Evolutionary conservation across 2,888 invertebrate species (phyloP).

Genomic region (Aethes cnicana): DNA sequence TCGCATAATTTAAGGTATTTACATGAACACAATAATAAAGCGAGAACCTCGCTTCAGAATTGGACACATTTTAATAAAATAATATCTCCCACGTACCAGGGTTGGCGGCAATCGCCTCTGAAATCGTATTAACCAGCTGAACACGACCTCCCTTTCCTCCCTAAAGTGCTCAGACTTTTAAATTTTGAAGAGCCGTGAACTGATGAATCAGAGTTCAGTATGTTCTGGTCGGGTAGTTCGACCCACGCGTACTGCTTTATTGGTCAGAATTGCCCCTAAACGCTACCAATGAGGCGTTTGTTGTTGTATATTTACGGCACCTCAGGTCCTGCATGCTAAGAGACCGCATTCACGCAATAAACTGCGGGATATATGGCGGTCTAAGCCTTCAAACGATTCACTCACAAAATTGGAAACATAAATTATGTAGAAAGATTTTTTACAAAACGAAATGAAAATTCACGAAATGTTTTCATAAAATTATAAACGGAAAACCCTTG

Average conservation of each 20-base stretch:
- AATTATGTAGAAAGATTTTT: slow-evolving; percentile 23
- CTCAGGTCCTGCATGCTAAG: slow-evolving; percentile 57
- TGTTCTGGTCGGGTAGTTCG: slow-evolving; percentile 55
- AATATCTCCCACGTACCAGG: slow-evolving; percentile 37
- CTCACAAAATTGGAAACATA: slow-evolving; percentile 16
- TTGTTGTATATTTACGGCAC: slow-evolving; percentile 75
- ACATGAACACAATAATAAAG: slow-evolving; percentile 35
- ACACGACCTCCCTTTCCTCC: slow-evolving; percentile 38
- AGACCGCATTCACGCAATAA: slow-evolving; percentile 60
- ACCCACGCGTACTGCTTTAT: slow-evolving; percentile 77
- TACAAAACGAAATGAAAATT: slow-evolving; percentile 11
- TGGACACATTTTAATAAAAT: slow-evolving; percentile 37
- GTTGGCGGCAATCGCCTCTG: slow-evolving; percentile 61
- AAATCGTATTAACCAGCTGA: slow-evolving; percentile 46
- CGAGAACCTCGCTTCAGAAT: slow-evolving; percentile 32
- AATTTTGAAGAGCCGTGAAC: slow-evolving; percentile 34
- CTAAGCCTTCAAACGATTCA: slow-evolving; percentile 30
- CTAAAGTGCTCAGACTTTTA: slow-evolving; percentile 21
- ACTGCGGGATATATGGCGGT: slow-evolving; percentile 61
- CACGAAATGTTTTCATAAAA: slow-evolving; percentile 13
- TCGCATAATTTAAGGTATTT: slow-evolving; percentile 34
- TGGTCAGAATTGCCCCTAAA: slow-evolving; percentile 79
- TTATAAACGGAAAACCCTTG: slow-evolving; percentile 4
- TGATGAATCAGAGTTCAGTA: slow-evolving; percentile 46
- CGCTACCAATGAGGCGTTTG: slow-evolving; percentile 77